Base-by-base conservation (phyloP, 1,140 invertebrate genomes). In the Holotrichia oblita region DNA sequence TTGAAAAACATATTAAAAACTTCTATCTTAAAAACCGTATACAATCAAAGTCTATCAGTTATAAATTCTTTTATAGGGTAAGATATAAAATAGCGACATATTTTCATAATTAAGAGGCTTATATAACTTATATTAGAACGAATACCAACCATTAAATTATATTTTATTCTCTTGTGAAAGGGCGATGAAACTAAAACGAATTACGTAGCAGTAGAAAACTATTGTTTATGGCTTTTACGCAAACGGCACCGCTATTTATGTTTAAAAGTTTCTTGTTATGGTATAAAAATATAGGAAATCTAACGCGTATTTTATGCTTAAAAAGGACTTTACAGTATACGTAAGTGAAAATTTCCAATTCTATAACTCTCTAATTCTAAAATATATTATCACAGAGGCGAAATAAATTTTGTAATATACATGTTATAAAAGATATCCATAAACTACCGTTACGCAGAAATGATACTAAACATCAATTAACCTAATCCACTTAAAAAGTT, bases 331-430 rank as follows among this genome's bases (percentile, higher is more conserved):
- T 55, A 55, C n/a, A 7, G 3, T 14, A 34, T 34, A 55, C 48
- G 14, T 17, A 17, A 55, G 17, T 55, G 17, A 44, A 44, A 14
- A 9, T 14, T 2, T 44, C 14, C 42, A 14, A 55, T 55, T 55
- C 48, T 3, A 17, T 14, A 17, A 55, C 48, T 55, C 48, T 55
- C 48, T 55, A 55, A 55, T 55, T 55, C 48, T 14, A 55, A 55
- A 55, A 55, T 55, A 55, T 55, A 55, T 55, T 55, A 55, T 55
- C 48, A 55, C 14, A 55, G 17, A 55, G n/a, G 7, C 17, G n/a
- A 55, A 55, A 55, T 55, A 55, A 55, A 55, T 55, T 55, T 55
- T 55, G 17, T 55, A 55, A 55, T 17, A 17, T 55, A n/a, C 14
- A 55, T 0, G n/a, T 55, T 55, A 55, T 55, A 55, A 55, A 55